Percentiles rank a stretch among this genome's conserved stretches.
phyloP scores from a whole-genome alignment of 2,113 vertebrate genomes.

The Callocephalon fimbriatum region DNA sequence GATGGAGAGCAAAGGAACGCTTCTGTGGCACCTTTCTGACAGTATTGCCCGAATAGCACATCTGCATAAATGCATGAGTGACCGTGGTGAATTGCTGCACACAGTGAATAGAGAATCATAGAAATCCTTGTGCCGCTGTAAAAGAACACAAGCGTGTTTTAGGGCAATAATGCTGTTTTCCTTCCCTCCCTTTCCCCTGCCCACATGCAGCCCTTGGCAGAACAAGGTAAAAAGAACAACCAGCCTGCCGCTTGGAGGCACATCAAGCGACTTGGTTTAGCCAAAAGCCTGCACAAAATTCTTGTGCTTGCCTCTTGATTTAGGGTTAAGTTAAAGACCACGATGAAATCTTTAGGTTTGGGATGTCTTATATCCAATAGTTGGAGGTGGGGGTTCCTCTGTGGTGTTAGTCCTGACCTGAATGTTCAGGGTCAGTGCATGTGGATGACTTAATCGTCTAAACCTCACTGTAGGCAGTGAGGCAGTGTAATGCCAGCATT shows the following conservation, averaged over 20 bases:
- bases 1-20: no score
- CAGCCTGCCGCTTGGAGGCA: neutral
- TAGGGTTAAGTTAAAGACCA: neutral
- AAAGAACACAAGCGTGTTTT: neutral
- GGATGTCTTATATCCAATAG: neutral
- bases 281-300: neutral
- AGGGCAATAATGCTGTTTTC: neutral
- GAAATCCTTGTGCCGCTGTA: slow-evolving; percentile 86
- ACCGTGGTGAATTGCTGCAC: slow-evolving; percentile 88
- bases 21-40: slow-evolving; percentile 77
- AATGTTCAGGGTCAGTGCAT: neutral
- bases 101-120: slow-evolving; percentile 90
- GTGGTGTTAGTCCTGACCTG: neutral
- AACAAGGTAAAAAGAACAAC: neutral
- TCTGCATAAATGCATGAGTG: slow-evolving; percentile 89
- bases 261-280: neutral
- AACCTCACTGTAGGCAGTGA: accelerated
- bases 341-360: neutral
- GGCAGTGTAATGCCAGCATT: accelerated
- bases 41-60: slow-evolving; percentile 84
- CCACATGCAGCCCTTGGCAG: neutral
- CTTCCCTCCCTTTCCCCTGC: neutral
- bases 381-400: neutral
- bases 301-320: neutral
- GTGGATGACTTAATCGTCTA: neutral